Conservation (phyloP, 2,797 vertebrate genomes). For the Centropyge bicolor region DNA sequence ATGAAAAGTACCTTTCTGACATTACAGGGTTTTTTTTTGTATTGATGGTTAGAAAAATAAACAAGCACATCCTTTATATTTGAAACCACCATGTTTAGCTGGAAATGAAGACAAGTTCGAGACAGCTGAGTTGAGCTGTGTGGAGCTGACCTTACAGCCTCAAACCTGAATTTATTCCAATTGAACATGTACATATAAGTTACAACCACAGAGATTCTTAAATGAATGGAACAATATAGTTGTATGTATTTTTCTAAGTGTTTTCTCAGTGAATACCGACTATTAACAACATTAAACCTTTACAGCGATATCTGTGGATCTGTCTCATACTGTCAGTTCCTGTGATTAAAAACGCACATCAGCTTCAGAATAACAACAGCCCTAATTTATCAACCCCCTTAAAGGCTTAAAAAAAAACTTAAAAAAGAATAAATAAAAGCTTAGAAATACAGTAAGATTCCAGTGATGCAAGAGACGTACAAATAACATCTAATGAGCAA, state of each 20-base stretch:
- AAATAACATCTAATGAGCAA: slow-evolving; percentile 43
- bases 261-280: slow-evolving; percentile 35
- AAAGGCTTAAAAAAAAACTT: slow-evolving; percentile 5
- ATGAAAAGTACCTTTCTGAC: not conserved
- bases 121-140: slow-evolving; percentile 6
- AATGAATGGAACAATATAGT: slow-evolving; percentile 44
- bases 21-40: not conserved
- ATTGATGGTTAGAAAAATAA: not conserved
- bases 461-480: slow-evolving; percentile 35
- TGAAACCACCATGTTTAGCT: not conserved
- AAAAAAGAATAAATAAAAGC: slow-evolving; percentile 45
- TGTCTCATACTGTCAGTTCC: slow-evolving; percentile 11
- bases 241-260: slow-evolving; percentile 15
- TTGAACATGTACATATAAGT: slow-evolving; percentile 49
- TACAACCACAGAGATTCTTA: slow-evolving; percentile 46
- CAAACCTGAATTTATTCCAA: slow-evolving; percentile 58
- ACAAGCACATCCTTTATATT: not conserved
- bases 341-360: slow-evolving; percentile 14
- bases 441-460: slow-evolving; percentile 45
- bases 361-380: slow-evolving; percentile 21
- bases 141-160: slow-evolving; percentile 26
- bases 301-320: slow-evolving; percentile 24
- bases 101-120: slow-evolving; percentile 25
- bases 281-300: slow-evolving; percentile 46
- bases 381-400: slow-evolving; percentile 6